Conservation (phyloP, 37 sponge, comb jelly and placozoan genomes). For the Ianthella basta region DNA sequence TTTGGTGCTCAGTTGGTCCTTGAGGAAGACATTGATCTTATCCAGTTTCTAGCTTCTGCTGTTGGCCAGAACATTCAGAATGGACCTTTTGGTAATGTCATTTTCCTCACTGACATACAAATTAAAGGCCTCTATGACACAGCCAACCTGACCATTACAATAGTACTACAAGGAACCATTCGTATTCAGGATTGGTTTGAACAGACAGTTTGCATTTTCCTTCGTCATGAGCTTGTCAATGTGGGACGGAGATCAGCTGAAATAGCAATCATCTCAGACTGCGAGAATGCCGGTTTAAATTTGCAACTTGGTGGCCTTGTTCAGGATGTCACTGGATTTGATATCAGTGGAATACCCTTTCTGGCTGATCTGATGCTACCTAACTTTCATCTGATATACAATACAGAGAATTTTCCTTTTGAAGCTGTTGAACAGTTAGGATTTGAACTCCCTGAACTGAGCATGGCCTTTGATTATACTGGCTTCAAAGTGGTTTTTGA, state of each 20-base stretch:
- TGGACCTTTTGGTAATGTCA: not conserved
- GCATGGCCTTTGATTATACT: not conserved
- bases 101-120: not conserved
- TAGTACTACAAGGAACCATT: not conserved
- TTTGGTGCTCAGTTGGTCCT: not conserved
- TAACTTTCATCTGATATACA: not conserved
- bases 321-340: constrained; percentile 8
- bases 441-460: not conserved
- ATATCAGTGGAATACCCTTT: not conserved
- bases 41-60: not conserved
- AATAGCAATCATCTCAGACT: not conserved
- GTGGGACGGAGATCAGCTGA: not conserved
- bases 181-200: not conserved
- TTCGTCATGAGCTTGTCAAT: not conserved
- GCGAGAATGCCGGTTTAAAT: not conserved
- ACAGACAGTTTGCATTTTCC: not conserved
- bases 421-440: not conserved
- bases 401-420: not conserved
- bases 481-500: not conserved
- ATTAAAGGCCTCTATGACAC: not conserved
- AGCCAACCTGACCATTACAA: not conserved
- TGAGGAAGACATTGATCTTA: not conserved
- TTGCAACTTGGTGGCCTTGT: not conserved
- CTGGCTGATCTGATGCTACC: not conserved
- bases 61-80: not conserved